A percentile compares a stretch with the other conserved stretches of the same genome.
phyloP scores from a whole-genome alignment of 2,797 vertebrate species.

The Aerospiza tachiro region DNA sequence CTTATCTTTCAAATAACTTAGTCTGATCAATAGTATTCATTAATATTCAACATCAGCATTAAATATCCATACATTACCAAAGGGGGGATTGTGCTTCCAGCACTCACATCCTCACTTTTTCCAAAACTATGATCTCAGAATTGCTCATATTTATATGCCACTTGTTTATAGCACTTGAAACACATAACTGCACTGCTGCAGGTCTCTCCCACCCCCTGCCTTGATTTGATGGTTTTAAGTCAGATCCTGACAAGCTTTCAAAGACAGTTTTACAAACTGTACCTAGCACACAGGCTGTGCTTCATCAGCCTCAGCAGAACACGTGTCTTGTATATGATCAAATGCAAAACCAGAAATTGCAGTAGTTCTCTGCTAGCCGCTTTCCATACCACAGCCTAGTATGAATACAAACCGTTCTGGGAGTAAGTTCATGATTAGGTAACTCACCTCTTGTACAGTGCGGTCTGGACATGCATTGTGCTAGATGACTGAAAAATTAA shows the following conservation, averaged over 20 bases:
- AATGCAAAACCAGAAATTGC: background rate
- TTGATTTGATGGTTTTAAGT: background rate
- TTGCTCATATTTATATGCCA: background rate
- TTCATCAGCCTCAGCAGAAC: background rate
- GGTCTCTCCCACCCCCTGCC: background rate
- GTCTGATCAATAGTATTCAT: background rate
- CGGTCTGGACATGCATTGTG: background rate
- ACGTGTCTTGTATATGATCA: background rate
- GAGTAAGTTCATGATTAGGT: background rate
- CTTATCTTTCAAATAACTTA: background rate
- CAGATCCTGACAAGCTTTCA: background rate
- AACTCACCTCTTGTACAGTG: rapidly evolving
- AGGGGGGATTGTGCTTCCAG: background rate
- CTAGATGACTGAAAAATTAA: background rate
- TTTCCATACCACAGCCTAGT: background rate
- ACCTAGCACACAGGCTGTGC: background rate
- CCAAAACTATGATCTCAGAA: background rate
- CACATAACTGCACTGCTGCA: background rate
- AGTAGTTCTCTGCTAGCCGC: background rate
- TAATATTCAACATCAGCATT: background rate
- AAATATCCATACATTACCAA: background rate
- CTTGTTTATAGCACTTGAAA: background rate
- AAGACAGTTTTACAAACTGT: background rate
- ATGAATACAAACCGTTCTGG: background rate
- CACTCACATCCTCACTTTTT: background rate